Evolutionary conservation across 2,113 vertebrate genomes (phyloP), one percentile per base, ranked within the genome.

Genomic region (Hydropotes inermis): DNA sequence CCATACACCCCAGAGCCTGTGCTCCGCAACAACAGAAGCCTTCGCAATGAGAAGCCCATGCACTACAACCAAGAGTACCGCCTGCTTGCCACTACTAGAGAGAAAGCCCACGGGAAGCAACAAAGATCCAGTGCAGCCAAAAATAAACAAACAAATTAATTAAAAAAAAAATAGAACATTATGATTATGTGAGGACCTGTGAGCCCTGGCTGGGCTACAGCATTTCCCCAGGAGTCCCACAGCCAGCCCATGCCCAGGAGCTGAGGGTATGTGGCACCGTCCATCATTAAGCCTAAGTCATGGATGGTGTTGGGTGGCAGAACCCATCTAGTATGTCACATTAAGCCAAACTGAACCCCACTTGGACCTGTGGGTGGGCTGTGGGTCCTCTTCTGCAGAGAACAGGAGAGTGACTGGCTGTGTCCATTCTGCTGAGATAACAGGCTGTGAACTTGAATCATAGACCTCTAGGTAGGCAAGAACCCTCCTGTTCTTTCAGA

Each of bases 121-220:
- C 70, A 43, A 33, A 76, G 70, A 76, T 27, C 39, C 39, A 76
- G 70, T 43, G 39, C 21, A 43, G 39, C 70, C 39, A 43, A 76
- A 76, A 43, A 27, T 76, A 76, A 76, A 76, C 39, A 76, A 76
- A 43, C 64, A 70, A 70, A 36, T 6, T 23, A 39, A 3, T 39
- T 98, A 55, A 2, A 81, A 88, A 96, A 45, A 50, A 50, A 50
- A 50, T 50, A 50, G 78, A 89, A 83, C 96, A 67, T 84, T 97
- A 96, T 96, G 96, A 95, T 79, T 95, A 50, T 0, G 7, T 21
- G 87, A 60, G 45, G 70, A 23, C 28, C 61, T 3, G 0, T 7
- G 45, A 39, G 16, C n/a, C 76, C 87, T 10, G 4, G 55, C 52
- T 67, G 36, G 36, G 27, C 43, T 45, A 52, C 10, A 2, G 6